phyloP scores from a whole-genome alignment of 1,140 invertebrate species.

The Drosophila seguyi region DNA sequence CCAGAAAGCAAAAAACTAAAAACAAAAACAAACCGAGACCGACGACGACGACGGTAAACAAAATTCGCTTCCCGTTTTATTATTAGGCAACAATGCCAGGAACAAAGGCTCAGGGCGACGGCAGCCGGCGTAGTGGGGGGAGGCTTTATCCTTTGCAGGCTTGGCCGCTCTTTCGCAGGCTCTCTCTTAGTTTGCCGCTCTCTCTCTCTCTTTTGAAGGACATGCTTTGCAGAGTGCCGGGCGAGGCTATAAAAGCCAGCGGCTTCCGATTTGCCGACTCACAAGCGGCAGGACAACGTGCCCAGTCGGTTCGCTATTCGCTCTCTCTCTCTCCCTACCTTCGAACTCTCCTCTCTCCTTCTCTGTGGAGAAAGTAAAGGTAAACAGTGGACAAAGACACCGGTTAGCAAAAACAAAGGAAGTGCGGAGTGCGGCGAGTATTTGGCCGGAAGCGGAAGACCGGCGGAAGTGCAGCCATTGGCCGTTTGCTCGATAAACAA shows the following conservation, averaged over 20 bases:
- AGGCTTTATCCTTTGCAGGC: slow-evolving; percentile 1
- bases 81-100: slow-evolving; percentile 45
- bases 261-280: slow-evolving; percentile 74
- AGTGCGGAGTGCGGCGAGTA: slow-evolving; percentile 27
- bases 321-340: slow-evolving; percentile 22
- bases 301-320: slow-evolving; percentile 36
- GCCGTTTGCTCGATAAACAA: slow-evolving; percentile 18
- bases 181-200: neutral
- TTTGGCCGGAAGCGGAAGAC: slow-evolving; percentile 38
- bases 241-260: slow-evolving; percentile 77
- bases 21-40: slow-evolving; percentile 35
- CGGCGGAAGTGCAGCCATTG: slow-evolving; percentile 38
- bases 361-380: slow-evolving; percentile 19
- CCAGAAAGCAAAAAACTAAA: no score
- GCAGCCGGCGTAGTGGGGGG: neutral
- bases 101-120: slow-evolving; percentile 23
- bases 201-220: slow-evolving; percentile 15
- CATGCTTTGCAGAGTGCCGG: slow-evolving; percentile 55
- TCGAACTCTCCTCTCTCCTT: neutral
- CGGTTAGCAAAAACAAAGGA: slow-evolving; percentile 71
- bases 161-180: neutral
- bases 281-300: slow-evolving; percentile 79
- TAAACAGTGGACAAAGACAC: slow-evolving; percentile 57
- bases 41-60: slow-evolving; percentile 63
- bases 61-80: slow-evolving; percentile 57